Evolutionary conservation across 2,797 vertebrate genomes (phyloP), one percentile per base, ranked within the genome.

Genomic region (Sebastolobus altivelis): DNA sequence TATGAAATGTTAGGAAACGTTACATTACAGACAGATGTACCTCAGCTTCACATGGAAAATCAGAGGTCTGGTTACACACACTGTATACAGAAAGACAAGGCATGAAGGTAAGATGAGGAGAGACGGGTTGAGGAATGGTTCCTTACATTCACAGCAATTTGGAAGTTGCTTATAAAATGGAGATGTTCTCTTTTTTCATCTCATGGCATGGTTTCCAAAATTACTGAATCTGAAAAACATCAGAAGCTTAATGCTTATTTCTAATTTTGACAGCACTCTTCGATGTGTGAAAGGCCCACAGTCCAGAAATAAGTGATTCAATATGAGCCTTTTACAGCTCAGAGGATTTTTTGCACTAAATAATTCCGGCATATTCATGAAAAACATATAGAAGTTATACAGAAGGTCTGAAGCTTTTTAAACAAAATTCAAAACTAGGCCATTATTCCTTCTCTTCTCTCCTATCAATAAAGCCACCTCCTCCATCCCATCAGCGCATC

Each of bases 1-100:
- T 92, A 88, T 94, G 93, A 95, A 94, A 94, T 93, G 87, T 92
- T 88, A 94, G 93, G 94, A 96, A 96, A 96, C 90, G 81, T 96
- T 96, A 95, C 95, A 96, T 95, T 95, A 95, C 90, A 94, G 95
- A 95, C 94, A 96, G 93, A 95, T 95, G 92, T 92, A 94, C 89
- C 87, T 95, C 91, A 91, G 91, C 92, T 92, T 95, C 87, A 81
- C 84, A 79, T 93, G 92, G 93, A 95, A 95, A 95, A 85, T 90
- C 33, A 9, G 40, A 93, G 87, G 87, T 95, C 89, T 4, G 65
- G 83, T 95, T 95, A 92, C 93, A 83, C 79, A 81, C 72, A 60
- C 40, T 90, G 81, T 80, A 78, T 69, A 90, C 82, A 91, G 46
- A 83, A 55, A 80, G 77, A 86, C 79, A 83, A 75, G 62, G 31